phyloP scores from a whole-genome alignment of 1,140 invertebrate genomes.

The Rhyzopertha dominica region DNA sequence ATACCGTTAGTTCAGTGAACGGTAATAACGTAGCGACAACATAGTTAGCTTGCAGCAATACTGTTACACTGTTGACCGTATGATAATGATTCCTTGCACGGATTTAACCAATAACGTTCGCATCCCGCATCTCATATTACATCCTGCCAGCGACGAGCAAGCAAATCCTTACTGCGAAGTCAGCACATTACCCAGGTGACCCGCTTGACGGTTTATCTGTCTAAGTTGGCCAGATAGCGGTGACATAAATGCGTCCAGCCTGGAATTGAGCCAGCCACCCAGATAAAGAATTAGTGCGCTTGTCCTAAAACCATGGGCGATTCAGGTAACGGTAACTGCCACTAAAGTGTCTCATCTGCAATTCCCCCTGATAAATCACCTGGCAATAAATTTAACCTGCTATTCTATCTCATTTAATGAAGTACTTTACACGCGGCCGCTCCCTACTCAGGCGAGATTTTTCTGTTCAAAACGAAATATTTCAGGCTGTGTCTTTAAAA shows the following conservation, averaged over 20 bases:
- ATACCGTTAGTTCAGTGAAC: no score
- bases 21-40: no score
- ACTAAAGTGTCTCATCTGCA: constrained; percentile 41
- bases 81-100: no score
- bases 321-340: constrained; percentile 38
- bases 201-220: constrained; percentile 8
- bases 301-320: constrained; percentile 25
- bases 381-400: constrained; percentile 30
- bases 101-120: no score
- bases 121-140: no score
- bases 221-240: constrained; percentile 11
- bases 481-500: no score
- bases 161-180: no score
- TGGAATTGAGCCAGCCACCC: constrained; percentile 25
- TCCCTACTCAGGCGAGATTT: no score
- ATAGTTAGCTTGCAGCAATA: no score
- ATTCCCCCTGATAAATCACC: constrained; percentile 39
- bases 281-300: constrained; percentile 34
- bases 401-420: constrained; percentile 31
- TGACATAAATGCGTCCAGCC: constrained; percentile 11
- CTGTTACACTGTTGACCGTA: no score
- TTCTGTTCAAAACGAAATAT: no score
- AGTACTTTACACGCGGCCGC: constrained; percentile 27
- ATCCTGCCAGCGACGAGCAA: no score
- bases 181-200: constrained; percentile 2